Conservation (phyloP, 2,797 vertebrate species). For the Sarcoramphus papa region DNA sequence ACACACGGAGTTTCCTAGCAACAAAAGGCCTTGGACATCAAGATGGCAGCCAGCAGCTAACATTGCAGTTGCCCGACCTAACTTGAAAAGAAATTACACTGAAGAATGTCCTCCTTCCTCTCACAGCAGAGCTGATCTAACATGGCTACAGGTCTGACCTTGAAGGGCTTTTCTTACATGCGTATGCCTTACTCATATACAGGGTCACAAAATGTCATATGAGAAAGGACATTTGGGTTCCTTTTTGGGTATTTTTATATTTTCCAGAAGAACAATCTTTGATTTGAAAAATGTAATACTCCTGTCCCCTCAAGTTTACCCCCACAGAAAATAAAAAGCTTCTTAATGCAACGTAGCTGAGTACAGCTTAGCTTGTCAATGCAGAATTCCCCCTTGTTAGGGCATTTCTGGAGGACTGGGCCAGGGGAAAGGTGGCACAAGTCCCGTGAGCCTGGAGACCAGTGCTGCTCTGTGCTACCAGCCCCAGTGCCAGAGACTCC, state of each 20-base stretch:
- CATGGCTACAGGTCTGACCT: background rate
- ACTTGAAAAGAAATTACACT: background rate
- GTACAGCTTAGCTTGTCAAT: background rate
- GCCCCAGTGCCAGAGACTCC: background rate
- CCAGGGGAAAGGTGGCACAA: background rate
- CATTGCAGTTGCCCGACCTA: background rate
- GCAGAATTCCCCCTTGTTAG: background rate
- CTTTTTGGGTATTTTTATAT: background rate
- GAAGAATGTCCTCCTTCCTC: background rate
- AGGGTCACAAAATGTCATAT: background rate
- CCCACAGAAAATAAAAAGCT: background rate
- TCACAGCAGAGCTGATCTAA: background rate
- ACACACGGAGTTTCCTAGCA: conserved; percentile 53
- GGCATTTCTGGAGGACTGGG: background rate
- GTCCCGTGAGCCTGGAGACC: background rate
- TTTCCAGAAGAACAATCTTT: background rate
- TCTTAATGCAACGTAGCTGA: background rate
- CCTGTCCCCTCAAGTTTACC: background rate
- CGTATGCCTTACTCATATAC: fast-evolving
- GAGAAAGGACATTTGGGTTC: background rate
- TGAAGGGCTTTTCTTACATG: background rate
- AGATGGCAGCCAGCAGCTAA: conserved; percentile 28
- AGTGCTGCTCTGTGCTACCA: background rate
- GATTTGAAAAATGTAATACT: background rate
- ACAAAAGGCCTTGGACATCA: conserved; percentile 36